Evolutionary conservation across 2,113 vertebrate species (phyloP).

Genomic region (Eira barbara): DNA sequence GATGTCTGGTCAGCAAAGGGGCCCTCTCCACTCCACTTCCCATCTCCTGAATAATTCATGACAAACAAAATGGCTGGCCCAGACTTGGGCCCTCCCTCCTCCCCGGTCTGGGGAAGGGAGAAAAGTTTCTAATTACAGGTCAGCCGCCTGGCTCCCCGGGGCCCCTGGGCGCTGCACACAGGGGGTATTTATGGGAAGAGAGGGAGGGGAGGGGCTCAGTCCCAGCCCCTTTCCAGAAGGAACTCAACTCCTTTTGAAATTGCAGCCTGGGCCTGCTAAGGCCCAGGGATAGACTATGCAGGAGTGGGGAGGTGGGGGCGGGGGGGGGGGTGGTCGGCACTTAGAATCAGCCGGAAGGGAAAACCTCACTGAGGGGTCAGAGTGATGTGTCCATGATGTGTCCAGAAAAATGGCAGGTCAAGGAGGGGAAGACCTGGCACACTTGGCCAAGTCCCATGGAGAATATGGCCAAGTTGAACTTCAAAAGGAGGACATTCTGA

Average conservation of each 20-base stretch:
- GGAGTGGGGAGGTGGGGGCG: no score
- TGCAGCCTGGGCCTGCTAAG: constrained; percentile 49
- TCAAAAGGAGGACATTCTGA: not conserved
- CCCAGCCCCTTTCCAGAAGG: constrained; percentile 51
- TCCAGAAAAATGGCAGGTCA: not conserved
- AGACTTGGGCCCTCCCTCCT: constrained; percentile 73
- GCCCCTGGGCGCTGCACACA: constrained; percentile 68
- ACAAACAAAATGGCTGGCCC: constrained; percentile 82
- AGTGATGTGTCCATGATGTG: not conserved
- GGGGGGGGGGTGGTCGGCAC: not conserved
- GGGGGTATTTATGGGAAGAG: constrained; percentile 66
- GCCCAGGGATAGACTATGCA: not conserved
- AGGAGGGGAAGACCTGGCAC: not conserved
- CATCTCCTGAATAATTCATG: constrained; percentile 85
- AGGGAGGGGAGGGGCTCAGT: constrained; percentile 12
- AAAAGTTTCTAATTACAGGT: constrained; percentile 89
- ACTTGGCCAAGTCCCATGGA: not conserved
- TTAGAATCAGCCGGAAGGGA: not conserved
- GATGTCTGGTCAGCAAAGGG: constrained; percentile 67
- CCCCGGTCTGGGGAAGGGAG: constrained; percentile 71
- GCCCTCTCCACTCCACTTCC: constrained; percentile 72
- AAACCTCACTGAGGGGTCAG: not conserved
- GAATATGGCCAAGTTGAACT: not conserved
- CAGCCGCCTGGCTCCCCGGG: constrained; percentile 61
- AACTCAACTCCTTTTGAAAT: constrained; percentile 62